phyloP scores from a whole-genome alignment of 1,140 invertebrate genomes.

The Hyposmocoma kahamanoa region DNA sequence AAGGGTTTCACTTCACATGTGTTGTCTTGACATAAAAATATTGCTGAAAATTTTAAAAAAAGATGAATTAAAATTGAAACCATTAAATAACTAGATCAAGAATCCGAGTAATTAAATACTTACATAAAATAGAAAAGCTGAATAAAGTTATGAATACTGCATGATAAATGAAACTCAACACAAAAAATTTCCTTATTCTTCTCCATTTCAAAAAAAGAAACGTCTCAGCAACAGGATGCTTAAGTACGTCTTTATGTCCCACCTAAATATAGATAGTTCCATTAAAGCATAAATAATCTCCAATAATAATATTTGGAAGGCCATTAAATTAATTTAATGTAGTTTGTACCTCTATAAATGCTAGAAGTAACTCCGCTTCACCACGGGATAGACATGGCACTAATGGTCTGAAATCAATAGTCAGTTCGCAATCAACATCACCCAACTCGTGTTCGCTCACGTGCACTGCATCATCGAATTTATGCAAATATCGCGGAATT shows the following conservation, averaged over 20 bases:
- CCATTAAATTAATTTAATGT: not conserved
- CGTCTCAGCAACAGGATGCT: constrained; percentile 87
- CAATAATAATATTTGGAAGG: not conserved
- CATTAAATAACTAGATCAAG: not conserved
- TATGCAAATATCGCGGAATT: constrained; percentile 79
- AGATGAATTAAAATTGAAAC: not conserved
- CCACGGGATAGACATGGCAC: constrained; percentile 77
- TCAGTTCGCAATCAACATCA: constrained; percentile 87
- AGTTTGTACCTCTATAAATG: constrained; percentile 78
- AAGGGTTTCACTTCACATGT: constrained; percentile 70
- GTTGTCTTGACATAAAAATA: constrained; percentile 51
- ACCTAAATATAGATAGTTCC: constrained; percentile 70
- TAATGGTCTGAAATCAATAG: constrained; percentile 82
- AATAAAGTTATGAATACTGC: constrained; percentile 83
- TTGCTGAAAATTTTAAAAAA: constrained; percentile 46
- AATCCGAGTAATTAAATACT: constrained; percentile 21
- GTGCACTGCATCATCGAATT: constrained; percentile 84
- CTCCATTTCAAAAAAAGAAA: constrained; percentile 89
- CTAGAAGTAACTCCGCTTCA: constrained; percentile 82
- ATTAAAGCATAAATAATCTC: not conserved
- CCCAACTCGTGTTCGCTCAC: constrained; percentile 87
- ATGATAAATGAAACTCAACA: constrained; percentile 86
- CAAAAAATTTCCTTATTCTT: constrained; percentile 87
- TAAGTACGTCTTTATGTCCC: constrained; percentile 82
- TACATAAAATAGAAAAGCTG: constrained; percentile 79